Base-by-base conservation (phyloP, 64 coral and sea anemone species). In the Montipora cactus region DNA sequence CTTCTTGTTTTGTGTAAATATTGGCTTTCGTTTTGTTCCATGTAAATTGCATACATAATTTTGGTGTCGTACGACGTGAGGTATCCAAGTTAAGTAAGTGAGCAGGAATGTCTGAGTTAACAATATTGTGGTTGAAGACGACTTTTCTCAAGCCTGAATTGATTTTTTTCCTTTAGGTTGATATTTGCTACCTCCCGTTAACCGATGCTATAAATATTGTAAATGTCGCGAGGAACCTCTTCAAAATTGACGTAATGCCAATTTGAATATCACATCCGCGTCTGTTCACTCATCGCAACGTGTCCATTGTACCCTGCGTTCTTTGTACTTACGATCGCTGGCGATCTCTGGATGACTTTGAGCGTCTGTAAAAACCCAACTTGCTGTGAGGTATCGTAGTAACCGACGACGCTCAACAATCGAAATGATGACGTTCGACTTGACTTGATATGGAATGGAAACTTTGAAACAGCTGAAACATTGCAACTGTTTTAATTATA, bases 221-320 rank as follows among this genome's bases (percentile, higher is more conserved):
- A 70, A 86, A 46, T 51, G 19, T 70, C 46, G 82, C 82, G 44
- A 46, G 37, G 82, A 85, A 50, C 20, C 55, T 44, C 10, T 0
- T 18, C 23, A 13, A 8, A 13, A 15, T 78, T 78, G 76, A 13
- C 19, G 67, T 50, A 50, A 5, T 49, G 47, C 22, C 45, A 49
- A 86, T 72, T 72, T 72, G 82, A 86, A 72, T 71, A 86, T 48
- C 67, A 86, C 20, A 49, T 86, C 66, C 19, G 16, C 53, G 61
- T 64, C 61, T 64, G 61, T 71, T 72, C 81, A 20, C 44, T 81
- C 15, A 10, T 28, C 5, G 81, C 44, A 73, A 37, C 37, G 37
- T 37, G 37, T 66, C 9, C 66, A 21, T 86, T 86, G 82, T 86
- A 71, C 51, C 19, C 3, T 71, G 64, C 44, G 66, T 23, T 45